Conservation (phyloP, 1,140 invertebrate genomes). For the Conus betulinus region DNA sequence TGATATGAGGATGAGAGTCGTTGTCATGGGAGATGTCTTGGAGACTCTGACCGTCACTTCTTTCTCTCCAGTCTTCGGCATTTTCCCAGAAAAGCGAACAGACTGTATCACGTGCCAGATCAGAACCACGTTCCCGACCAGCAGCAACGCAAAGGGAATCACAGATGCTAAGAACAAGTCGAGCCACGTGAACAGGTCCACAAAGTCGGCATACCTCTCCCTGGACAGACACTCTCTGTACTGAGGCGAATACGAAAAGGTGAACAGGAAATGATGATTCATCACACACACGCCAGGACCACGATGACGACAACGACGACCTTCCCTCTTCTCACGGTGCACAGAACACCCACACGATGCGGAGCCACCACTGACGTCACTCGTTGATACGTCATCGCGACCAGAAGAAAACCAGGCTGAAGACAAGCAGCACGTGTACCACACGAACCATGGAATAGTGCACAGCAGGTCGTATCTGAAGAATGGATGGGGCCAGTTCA, state of each 20-base stretch:
- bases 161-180: neutral
- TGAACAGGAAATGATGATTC: neutral
- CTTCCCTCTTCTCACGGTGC: neutral
- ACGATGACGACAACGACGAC: neutral
- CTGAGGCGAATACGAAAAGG: neutral
- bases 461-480: neutral
- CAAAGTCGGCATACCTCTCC: neutral
- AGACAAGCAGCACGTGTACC: neutral
- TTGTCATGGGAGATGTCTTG: neutral
- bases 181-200: neutral
- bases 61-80: neutral
- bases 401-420: slow-evolving; percentile 22
- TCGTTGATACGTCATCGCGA: slow-evolving; percentile 15
- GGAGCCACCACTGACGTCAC: slow-evolving; percentile 18
- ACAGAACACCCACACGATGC: neutral
- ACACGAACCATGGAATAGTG: neutral
- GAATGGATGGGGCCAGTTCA: neutral
- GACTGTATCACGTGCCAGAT: neutral
- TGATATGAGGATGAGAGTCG: neutral
- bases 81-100: neutral
- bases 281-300: neutral
- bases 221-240: neutral
- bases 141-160: neutral
- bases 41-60: neutral
- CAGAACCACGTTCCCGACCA: neutral